Percentiles rank a stretch among this genome's conserved stretches.
phyloP scores from a whole-genome alignment of 2,888 invertebrate genomes.

The Nomada ruficornis region DNA sequence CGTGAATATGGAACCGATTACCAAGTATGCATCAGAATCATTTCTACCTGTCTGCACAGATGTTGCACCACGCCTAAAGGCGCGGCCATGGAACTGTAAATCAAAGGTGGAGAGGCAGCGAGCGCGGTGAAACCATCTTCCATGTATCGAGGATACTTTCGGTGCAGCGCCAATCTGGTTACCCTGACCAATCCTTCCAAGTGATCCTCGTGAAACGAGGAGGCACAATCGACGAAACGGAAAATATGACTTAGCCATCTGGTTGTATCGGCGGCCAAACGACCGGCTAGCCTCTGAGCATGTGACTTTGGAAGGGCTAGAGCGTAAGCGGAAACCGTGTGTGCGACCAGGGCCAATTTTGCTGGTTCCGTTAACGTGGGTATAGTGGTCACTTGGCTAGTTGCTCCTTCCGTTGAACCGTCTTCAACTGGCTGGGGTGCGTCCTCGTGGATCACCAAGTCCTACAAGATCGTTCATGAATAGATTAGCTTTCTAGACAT shows the following conservation, averaged over 20 bases:
- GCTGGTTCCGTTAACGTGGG: constrained; percentile 83
- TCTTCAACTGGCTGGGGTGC: constrained; percentile 84
- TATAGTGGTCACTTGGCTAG: constrained; percentile 79
- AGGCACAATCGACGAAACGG: constrained; percentile 92
- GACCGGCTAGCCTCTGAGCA: constrained; percentile 91
- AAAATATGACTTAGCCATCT: constrained; percentile 93
- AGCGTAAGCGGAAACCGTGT: constrained; percentile 94
- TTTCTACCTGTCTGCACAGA: constrained; percentile 88
- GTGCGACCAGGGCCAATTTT: constrained; percentile 91
- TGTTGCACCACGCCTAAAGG: constrained; percentile 92
- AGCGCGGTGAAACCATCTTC: constrained; percentile 93
- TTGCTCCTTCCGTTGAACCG: constrained; percentile 85
- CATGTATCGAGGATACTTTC: constrained; percentile 92
- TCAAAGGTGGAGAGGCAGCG: constrained; percentile 92
- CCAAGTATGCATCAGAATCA: background rate
- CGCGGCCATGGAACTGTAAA: constrained; percentile 93
- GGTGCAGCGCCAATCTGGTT: constrained; percentile 91
- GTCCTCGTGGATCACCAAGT: constrained; percentile 82
- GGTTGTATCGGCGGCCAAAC: constrained; percentile 93
- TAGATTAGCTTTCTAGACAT: background rate
- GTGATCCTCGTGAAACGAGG: constrained; percentile 95
- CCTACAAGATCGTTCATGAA: constrained; percentile 68
- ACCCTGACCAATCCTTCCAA: constrained; percentile 94
- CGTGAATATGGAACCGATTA: background rate
- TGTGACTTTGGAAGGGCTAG: constrained; percentile 92